phyloP scores from a whole-genome alignment of 2,888 invertebrate genomes.

The Eristalis intricaria region DNA sequence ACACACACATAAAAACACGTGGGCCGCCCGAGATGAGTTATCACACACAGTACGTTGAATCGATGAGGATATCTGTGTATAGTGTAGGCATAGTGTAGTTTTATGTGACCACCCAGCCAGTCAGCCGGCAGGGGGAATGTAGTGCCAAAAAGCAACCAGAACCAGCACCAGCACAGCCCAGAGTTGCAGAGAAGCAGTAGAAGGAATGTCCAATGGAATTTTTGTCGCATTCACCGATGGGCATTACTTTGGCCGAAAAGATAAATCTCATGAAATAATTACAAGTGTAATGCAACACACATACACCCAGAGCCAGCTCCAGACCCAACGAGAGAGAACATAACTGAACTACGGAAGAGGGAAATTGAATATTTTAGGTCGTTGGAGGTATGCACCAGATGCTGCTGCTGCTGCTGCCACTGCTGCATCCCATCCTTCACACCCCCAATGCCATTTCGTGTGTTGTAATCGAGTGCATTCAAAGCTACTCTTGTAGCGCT shows the following conservation, averaged over 20 bases:
- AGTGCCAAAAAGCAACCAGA: conserved; percentile 41
- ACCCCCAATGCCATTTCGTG: neutral
- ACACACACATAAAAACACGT: conserved; percentile 41
- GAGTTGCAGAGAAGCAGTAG: conserved; percentile 29
- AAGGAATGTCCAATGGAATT: conserved; percentile 78
- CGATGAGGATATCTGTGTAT: conserved; percentile 42
- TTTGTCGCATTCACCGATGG: conserved; percentile 80
- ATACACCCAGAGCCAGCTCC: neutral
- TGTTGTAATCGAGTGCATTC: conserved; percentile 48
- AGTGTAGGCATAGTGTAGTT: neutral
- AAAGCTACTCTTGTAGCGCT: conserved; percentile 40
- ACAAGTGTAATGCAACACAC: conserved; percentile 78
- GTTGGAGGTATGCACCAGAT: conserved; percentile 52
- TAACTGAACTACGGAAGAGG: conserved; percentile 38
- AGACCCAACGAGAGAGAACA: neutral
- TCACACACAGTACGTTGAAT: conserved; percentile 52
- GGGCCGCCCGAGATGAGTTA: conserved; percentile 47
- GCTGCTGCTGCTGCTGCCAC: neutral
- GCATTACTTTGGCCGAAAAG: conserved; percentile 73
- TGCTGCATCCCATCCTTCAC: neutral
- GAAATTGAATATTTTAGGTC: conserved; percentile 70
- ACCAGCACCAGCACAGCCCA: neutral
- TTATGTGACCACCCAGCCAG: no score
- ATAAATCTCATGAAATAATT: conserved; percentile 81
- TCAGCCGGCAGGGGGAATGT: conserved; percentile 2